Conservation (phyloP, 2,797 vertebrate genomes). For the Sebastes vulpes region DNA sequence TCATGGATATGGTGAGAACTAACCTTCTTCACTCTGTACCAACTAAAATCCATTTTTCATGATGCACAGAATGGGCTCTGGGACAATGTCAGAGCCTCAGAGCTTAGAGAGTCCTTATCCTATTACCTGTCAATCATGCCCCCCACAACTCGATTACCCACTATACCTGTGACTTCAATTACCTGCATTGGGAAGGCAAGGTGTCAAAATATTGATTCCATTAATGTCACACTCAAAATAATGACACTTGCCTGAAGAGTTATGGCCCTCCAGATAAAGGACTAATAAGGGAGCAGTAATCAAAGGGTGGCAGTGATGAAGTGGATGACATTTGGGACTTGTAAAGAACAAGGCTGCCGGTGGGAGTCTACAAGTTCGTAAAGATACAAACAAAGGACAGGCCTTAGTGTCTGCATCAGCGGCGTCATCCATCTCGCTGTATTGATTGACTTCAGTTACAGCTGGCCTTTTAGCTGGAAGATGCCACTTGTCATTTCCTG, state of each 20-base stretch:
- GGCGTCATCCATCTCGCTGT: slow-evolving; percentile 62
- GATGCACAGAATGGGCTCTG: slow-evolving; percentile 15
- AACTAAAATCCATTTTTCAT: slow-evolving; percentile 35
- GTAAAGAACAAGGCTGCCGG: slow-evolving; percentile 50
- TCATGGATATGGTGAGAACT: not conserved
- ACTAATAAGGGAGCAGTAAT: slow-evolving; percentile 73
- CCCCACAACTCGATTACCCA: slow-evolving; percentile 59
- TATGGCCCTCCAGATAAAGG: slow-evolving; percentile 64
- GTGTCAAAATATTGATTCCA: slow-evolving; percentile 83
- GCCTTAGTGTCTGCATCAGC: slow-evolving; percentile 28
- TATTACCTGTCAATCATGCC: slow-evolving; percentile 73
- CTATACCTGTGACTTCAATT: slow-evolving; percentile 68
- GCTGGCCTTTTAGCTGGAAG: slow-evolving; percentile 72
- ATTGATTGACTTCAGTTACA: slow-evolving; percentile 71
- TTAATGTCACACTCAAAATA: slow-evolving; percentile 78
- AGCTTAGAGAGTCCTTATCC: slow-evolving; percentile 54
- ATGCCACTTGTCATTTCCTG: slow-evolving; percentile 63
- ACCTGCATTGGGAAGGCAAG: slow-evolving; percentile 54
- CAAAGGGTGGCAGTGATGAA: slow-evolving; percentile 73
- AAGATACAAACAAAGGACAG: slow-evolving; percentile 57
- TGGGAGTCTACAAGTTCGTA: slow-evolving; percentile 41
- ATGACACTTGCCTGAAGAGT: slow-evolving; percentile 68
- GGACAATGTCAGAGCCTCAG: slow-evolving; percentile 40
- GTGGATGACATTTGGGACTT: slow-evolving; percentile 76
- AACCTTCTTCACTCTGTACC: not conserved